Conservation (phyloP, 2,797 vertebrate genomes). For the Pangasius macronema region DNA sequence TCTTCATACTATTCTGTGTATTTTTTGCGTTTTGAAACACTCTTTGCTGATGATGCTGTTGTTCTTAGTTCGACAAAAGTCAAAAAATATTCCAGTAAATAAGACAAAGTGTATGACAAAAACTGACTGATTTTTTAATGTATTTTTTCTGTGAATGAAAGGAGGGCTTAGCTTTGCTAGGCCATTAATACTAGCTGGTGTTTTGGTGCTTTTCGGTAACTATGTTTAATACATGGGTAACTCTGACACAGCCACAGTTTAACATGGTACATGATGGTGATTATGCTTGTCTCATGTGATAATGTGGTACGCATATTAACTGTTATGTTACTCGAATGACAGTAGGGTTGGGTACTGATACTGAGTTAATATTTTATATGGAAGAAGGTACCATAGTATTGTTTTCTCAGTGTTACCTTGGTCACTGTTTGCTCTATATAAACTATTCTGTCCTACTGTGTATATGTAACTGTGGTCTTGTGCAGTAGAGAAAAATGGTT, state of each 20-base stretch:
- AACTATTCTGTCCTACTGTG: not conserved
- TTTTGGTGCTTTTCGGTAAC: not conserved
- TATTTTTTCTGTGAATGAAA: not conserved
- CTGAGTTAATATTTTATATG: not conserved
- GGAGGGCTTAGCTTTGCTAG: not conserved
- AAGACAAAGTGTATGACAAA: not conserved
- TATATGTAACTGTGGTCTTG: not conserved
- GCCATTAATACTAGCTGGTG: not conserved
- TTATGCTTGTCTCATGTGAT: not conserved
- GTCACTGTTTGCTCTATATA: not conserved
- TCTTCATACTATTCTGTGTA: not conserved
- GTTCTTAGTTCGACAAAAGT: not conserved
- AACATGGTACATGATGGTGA: not conserved
- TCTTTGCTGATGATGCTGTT: not conserved
- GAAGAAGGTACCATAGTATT: not conserved
- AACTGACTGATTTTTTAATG: not conserved
- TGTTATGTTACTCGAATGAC: too few relatives aligned
- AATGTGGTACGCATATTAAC: not conserved
- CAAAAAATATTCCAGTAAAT: not conserved
- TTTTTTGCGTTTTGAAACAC: not conserved
- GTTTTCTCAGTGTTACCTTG: not conserved
- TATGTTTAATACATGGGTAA: not conserved
- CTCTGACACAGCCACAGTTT: not conserved
- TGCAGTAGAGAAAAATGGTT: not conserved
- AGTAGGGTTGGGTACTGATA: not conserved